These are phyloP conservation scores for Laspeyria flexula DNA, from an alignment of 2,888 invertebrate genomes.

Conservation along the genomic window DNA sequence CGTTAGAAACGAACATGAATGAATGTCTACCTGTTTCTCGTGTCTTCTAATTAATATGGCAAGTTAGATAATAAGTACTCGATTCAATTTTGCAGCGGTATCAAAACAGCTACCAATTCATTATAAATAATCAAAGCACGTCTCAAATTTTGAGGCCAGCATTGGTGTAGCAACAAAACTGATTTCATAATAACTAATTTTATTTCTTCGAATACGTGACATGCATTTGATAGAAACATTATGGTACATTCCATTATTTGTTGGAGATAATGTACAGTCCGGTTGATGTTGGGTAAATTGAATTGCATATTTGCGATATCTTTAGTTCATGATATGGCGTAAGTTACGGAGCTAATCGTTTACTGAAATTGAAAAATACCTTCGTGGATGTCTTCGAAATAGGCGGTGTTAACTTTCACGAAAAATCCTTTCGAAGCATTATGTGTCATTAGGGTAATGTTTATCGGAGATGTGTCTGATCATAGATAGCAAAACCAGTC, in stretches of 20 bases:
- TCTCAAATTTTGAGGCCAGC: conserved; percentile 61
- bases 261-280: conserved; percentile 24
- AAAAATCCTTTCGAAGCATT: not conserved
- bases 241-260: conserved; percentile 31
- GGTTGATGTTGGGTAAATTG: conserved; percentile 28
- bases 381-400: not conserved
- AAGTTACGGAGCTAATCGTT: not conserved
- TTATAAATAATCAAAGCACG: conserved; percentile 50
- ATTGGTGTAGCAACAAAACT: conserved; percentile 53
- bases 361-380: not conserved
- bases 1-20: no score
- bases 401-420: not conserved
- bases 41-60: conserved; percentile 13
- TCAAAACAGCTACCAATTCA: conserved; percentile 6
- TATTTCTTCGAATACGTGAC: conserved; percentile 58
- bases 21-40: no score
- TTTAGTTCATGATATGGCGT: no score
- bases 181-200: conserved; percentile 62
- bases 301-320: conserved; percentile 23
- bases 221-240: conserved; percentile 48
- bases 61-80: conserved; percentile 8
- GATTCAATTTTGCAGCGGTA: conserved; percentile 16
- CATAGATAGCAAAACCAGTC: not conserved
- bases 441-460: not conserved
- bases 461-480: not conserved